Percentiles rank a stretch among this genome's conserved stretches.
Evolutionary conservation across 2,797 vertebrate species (phyloP).

Genomic region (Enteromius anoplus): DNA sequence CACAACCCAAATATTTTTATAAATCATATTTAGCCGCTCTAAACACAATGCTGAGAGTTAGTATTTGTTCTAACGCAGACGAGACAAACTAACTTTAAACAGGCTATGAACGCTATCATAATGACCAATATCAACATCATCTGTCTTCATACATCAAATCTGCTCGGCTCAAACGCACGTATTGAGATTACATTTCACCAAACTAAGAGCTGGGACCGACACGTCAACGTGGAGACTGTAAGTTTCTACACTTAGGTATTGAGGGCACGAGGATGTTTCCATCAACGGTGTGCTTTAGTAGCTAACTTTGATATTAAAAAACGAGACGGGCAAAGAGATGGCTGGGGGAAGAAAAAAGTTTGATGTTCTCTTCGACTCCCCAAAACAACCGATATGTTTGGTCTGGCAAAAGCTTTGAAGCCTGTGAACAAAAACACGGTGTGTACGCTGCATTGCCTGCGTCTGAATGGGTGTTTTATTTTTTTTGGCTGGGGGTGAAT

Average conservation of each 20-base stretch:
- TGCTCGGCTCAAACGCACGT: neutral
- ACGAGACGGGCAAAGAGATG: conserved; percentile 46
- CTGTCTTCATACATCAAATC: conserved; percentile 61
- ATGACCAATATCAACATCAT: conserved; percentile 72
- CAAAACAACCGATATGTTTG: conserved; percentile 72
- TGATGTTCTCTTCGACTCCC: conserved; percentile 65
- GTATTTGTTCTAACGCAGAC: conserved; percentile 61
- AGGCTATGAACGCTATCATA: conserved; percentile 70
- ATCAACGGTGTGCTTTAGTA: neutral
- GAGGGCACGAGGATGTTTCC: conserved; percentile 1
- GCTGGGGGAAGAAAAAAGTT: conserved; percentile 48
- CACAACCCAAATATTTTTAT: conserved; percentile 79
- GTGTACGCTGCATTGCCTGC: conserved; percentile 76
- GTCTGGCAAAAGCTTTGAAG: conserved; percentile 72
- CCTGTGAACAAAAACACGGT: conserved; percentile 69
- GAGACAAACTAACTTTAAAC: conserved; percentile 67
- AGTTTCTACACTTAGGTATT: neutral
- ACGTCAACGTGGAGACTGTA: neutral
- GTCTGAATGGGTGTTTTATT: conserved; percentile 65
- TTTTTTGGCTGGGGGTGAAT: conserved; percentile 26
- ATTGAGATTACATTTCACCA: neutral
- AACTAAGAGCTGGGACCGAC: neutral
- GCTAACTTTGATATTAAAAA: conserved; percentile 48
- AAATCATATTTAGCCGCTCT: conserved; percentile 78
- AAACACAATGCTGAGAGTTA: conserved; percentile 73